These are phyloP conservation scores for Lepidocolaptes lacrymiger DNA, from an alignment of 2,797 vertebrate species.

Conservation along the genomic window DNA sequence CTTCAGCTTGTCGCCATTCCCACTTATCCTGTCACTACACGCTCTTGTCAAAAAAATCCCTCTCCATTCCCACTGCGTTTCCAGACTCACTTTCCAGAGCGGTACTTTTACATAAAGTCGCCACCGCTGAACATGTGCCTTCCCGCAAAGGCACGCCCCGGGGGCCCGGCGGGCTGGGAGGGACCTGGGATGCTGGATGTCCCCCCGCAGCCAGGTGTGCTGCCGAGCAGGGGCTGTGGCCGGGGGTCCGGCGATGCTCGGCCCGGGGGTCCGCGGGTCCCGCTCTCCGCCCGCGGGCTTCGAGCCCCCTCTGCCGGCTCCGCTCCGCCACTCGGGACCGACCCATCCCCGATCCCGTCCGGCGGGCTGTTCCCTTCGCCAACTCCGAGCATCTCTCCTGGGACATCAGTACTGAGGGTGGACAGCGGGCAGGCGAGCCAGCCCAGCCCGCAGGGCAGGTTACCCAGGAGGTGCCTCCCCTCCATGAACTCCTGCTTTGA, in stretches of 20 bases:
- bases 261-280: background rate
- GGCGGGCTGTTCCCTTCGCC: background rate
- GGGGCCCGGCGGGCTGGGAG: background rate
- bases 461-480: background rate
- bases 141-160: accelerated
- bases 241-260: too few relatives aligned
- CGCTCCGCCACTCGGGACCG: background rate
- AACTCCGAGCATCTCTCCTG: accelerated
- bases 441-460: background rate
- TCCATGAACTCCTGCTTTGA: background rate
- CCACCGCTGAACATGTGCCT: accelerated
- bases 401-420: accelerated
- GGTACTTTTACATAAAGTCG: background rate
- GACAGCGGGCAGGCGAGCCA: accelerated
- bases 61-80: background rate
- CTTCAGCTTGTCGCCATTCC: background rate
- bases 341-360: accelerated
- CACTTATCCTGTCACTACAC: background rate
- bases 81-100: background rate
- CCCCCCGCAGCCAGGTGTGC: background rate
- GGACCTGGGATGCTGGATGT: background rate
- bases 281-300: background rate
- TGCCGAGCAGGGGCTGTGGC: background rate
- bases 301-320: conserved; percentile 4
- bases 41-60: background rate